Evolutionary conservation across 2,888 invertebrate genomes (phyloP).

Genomic region (Elysia crispata): DNA sequence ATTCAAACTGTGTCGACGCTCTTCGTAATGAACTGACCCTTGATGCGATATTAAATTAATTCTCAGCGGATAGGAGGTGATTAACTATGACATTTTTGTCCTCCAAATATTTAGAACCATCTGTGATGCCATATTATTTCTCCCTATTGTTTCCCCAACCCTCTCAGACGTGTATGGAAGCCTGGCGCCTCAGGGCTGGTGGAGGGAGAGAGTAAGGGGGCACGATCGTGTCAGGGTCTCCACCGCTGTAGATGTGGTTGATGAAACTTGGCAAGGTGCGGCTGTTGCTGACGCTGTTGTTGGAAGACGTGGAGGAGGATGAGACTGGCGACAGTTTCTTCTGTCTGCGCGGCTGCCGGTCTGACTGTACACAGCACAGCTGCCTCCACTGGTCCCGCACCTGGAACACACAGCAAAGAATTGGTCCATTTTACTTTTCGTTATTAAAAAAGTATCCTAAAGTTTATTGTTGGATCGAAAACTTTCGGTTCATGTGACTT

Average conservation of each 20-base stretch:
- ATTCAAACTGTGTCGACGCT: too few species aligned
- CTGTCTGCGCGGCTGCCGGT: constrained; percentile 6
- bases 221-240: background rate
- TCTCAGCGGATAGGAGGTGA: too few species aligned
- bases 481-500: too few species aligned
- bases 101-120: background rate
- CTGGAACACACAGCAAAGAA: constrained; percentile 51
- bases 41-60: too few species aligned
- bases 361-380: constrained; percentile 57
- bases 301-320: constrained; percentile 29
- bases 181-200: background rate
- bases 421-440: background rate
- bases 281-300: constrained; percentile 43
- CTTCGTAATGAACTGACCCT: too few species aligned
- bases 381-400: constrained; percentile 69
- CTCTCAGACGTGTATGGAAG: constrained; percentile 5
- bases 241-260: constrained; percentile 45
- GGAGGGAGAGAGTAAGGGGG: background rate
- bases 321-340: constrained; percentile 36
- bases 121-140: background rate
- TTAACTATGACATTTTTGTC: too few species aligned
- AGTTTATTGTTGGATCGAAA: too few species aligned
- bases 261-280: constrained; percentile 42
- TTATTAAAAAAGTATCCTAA: too few species aligned
- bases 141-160: background rate